Base-by-base conservation (phyloP, 2,888 invertebrate genomes). In the Metellina segmentata region DNA sequence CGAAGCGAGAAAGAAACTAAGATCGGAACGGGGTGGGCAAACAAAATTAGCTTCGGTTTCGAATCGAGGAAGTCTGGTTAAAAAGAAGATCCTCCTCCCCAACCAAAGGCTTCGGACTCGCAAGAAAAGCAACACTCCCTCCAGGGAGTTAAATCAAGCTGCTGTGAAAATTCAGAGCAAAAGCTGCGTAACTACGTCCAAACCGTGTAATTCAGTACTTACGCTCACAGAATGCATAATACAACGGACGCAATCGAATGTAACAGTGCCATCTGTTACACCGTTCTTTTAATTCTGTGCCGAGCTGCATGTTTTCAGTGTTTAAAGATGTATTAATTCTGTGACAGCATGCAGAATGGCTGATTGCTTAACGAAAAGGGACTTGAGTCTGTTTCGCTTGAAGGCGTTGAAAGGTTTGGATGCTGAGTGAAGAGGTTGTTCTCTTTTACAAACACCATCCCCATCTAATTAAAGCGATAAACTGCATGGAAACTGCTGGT, bases 31-130 rank as follows among this genome's bases (percentile, higher is more conserved):
- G 19, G 82, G 72, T 51, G 72, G 19, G 20, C 51, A 83, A 83
- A 83, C 72, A 72, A 13, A 83, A 83, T 72, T 72, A 83, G 19
- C 4, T n/a, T n/a, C n/a, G n/a, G n/a, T n/a, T n/a, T n/a, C n/a
- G 52, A 72, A 51, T 8, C 13, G 9, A 5, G 61, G 7, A 6
- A 61, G 61, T 61, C 61, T 34, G 61, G 13, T 61, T 61, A 16
- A 61, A 61, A 61, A 16, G 61, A 16, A 9, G 0, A 16, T 9
- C 5, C 16, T 61, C 61, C 6, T 11, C 11, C 61, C 61, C 34
- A 34, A 34, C 34, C 34, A 34, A 34, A 34, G 34, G 34, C 34
- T 34, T 61, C 61, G 16, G 9, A 61, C 61, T 16, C 7, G 11
- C 61, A 61, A 61, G 34, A 34, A 61, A 61, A 61, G 9, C 61